Evolutionary conservation across 2,888 invertebrate genomes (phyloP), one percentile per base, ranked within the genome.

Genomic region (Latrodectus hesperus): DNA sequence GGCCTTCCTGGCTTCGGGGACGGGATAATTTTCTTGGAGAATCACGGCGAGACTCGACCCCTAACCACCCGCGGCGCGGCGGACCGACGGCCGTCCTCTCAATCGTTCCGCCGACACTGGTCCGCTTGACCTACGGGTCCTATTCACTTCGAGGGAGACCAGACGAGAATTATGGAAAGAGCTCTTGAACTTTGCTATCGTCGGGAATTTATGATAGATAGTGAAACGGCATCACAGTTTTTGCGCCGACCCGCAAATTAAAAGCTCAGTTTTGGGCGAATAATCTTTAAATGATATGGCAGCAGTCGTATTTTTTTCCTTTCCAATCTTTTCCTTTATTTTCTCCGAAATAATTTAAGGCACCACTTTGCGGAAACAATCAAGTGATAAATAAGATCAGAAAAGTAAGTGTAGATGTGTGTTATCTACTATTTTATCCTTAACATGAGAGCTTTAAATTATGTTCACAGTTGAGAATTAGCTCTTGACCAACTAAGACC

Each of bases 1-100:
- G 74, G 65, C 26, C 49, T 68, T 70, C 9, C 49, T 22, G 67
- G 64, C 17, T 67, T 17, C 76, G 49, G 49, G 67, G 70, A 60
- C 64, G 53, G 65, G n/a, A 12, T 38, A 53, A 53, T 22, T 60
- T 60, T 55, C 52, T 51, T 60, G 22, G 26, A n/a, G 49, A 64
- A 49, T 65, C 74, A 64, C 73, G 64, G 53, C 9, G n/a, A 65
- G 72, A 73, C 65, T 51, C 52, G 72, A 72, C 60, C 64, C 17
- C 71, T 76, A 10, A 52, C 65, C 53, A 51, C 84, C 84, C 77
- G 73, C 73, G 52, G 84, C 12, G 84, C 3, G n/a, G 17, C 38
- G 65, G 67, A 9, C 55, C 49, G 10, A 9, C 60, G 53, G 73
- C 53, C 78, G 73, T 76, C 77, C 51, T 53, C 77, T 77, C 64